phyloP scores from a whole-genome alignment of 2,888 invertebrate genomes.

The Iphiclides podalirius region DNA sequence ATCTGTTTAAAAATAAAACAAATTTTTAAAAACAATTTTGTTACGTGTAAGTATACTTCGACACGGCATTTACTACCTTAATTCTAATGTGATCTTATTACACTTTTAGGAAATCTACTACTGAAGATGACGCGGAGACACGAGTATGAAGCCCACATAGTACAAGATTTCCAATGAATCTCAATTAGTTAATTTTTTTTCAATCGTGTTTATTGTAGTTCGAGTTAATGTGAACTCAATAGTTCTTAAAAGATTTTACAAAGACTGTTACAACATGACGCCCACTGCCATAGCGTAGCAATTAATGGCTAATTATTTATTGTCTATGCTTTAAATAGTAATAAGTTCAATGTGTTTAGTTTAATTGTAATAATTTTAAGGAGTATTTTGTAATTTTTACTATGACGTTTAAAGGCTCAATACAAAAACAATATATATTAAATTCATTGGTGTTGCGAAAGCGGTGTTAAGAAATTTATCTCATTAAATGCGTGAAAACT shows the following conservation, averaged over 20 bases:
- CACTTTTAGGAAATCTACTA: conserved; percentile 79
- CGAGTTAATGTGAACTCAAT: conserved; percentile 20
- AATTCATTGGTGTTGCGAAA: no score
- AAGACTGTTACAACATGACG: conserved; percentile 67
- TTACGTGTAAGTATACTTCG: no score
- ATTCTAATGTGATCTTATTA: no score
- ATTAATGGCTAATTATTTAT: conserved; percentile 42
- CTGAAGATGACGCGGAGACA: conserved; percentile 77
- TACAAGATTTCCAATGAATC: conserved; percentile 79
- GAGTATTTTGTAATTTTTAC: conserved; percentile 15
- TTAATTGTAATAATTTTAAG: conserved; percentile 13
- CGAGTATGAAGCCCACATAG: conserved; percentile 63
- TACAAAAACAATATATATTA: not conserved
- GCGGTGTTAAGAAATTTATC: no score
- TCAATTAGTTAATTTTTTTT: conserved; percentile 64
- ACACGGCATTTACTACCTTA: no score
- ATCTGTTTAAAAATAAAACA: no score
- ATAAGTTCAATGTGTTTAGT: conserved; percentile 25
- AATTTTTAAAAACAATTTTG: no score
- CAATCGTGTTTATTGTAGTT: conserved; percentile 33
- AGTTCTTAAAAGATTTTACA: conserved; percentile 49
- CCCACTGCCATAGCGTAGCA: conserved; percentile 72
- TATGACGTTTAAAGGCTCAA: not conserved
- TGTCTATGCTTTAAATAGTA: conserved; percentile 54
- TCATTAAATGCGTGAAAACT: no score